phyloP scores from a whole-genome alignment of 1,140 invertebrate species.

The Trichonephila clavata region DNA sequence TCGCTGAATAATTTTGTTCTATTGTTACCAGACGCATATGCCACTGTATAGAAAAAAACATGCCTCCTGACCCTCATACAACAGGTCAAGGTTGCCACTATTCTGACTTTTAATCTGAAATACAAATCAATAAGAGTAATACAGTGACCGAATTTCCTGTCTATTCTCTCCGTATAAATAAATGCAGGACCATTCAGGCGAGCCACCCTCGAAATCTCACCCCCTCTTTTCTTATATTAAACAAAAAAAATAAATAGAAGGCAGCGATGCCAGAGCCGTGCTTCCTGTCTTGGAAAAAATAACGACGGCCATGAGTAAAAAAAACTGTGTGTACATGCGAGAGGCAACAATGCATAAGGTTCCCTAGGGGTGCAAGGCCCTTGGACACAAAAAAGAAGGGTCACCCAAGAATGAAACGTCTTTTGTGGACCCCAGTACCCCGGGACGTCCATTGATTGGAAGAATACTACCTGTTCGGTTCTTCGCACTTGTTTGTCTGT shows the following conservation, averaged over 20 bases:
- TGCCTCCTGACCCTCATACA: slow-evolving; percentile 13
- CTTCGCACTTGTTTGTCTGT: slow-evolving; percentile 68
- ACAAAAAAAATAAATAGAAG: slow-evolving; percentile 11
- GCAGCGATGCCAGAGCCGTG: background rate
- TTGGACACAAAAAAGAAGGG: slow-evolving; percentile 45
- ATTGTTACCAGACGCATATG: background rate
- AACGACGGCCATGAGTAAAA: background rate
- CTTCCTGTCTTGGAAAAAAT: slow-evolving; percentile 58
- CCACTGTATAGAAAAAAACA: background rate
- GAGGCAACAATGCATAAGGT: slow-evolving; percentile 1
- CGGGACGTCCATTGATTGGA: background rate
- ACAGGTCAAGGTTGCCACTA: slow-evolving; percentile 45
- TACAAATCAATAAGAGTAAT: slow-evolving; percentile 47
- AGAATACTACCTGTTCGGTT: slow-evolving; percentile 65
- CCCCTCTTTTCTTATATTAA: background rate
- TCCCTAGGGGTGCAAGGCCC: slow-evolving; percentile 17
- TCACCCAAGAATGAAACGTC: slow-evolving; percentile 53
- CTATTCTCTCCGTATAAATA: slow-evolving; percentile 57
- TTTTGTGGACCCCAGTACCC: slow-evolving; percentile 38
- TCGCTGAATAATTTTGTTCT: background rate
- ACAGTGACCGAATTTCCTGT: slow-evolving; percentile 76
- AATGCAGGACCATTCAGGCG: slow-evolving; percentile 33
- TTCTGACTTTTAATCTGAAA: background rate
- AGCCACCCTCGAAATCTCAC: slow-evolving; percentile 43
- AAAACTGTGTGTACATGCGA: background rate